These are phyloP conservation scores for Colossoma macropomum DNA, from an alignment of 2,113 vertebrate species.

Conservation along the genomic window DNA sequence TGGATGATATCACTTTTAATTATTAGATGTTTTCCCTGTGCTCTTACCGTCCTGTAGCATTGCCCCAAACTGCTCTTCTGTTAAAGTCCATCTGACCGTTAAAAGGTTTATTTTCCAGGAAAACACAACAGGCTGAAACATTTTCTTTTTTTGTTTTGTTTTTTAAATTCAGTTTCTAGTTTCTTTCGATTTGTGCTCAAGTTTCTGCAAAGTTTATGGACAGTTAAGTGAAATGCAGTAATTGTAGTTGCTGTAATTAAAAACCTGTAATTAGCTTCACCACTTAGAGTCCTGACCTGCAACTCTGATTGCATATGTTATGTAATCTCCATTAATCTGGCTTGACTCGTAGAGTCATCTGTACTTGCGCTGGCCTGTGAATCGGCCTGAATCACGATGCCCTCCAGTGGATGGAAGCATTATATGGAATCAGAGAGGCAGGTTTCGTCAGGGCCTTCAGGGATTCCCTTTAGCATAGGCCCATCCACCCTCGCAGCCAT, in stretches of 20 bases:
- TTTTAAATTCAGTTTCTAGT: neutral
- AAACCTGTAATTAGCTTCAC: conserved; percentile 11
- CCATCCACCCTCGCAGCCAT: conserved; percentile 38
- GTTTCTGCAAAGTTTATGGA: conserved; percentile 15
- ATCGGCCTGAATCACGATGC: conserved; percentile 48
- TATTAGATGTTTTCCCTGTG: conserved; percentile 36
- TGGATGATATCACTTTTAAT: conserved; percentile 38
- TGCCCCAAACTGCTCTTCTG: neutral
- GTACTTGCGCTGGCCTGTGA: conserved; percentile 15
- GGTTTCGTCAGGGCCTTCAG: conserved; percentile 34
- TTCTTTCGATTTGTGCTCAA: neutral
- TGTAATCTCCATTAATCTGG: conserved; percentile 3
- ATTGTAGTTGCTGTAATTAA: neutral
- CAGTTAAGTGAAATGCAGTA: neutral
- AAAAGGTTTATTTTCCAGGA: conserved; percentile 67
- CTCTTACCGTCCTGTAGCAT: neutral
- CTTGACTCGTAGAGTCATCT: neutral
- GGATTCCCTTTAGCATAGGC: conserved; percentile 43
- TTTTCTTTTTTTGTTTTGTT: neutral
- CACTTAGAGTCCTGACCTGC: conserved; percentile 26
- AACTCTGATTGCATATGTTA: conserved; percentile 39
- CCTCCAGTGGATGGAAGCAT: conserved; percentile 49
- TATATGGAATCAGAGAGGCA: conserved; percentile 41
- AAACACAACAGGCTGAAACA: conserved; percentile 55
- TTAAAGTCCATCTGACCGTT: conserved; percentile 27